Percentiles rank a stretch among this genome's conserved stretches.
These are phyloP conservation scores for Leucoraja ocellata DNA, from an alignment of 2,797 vertebrate species.

Conservation along the genomic window DNA sequence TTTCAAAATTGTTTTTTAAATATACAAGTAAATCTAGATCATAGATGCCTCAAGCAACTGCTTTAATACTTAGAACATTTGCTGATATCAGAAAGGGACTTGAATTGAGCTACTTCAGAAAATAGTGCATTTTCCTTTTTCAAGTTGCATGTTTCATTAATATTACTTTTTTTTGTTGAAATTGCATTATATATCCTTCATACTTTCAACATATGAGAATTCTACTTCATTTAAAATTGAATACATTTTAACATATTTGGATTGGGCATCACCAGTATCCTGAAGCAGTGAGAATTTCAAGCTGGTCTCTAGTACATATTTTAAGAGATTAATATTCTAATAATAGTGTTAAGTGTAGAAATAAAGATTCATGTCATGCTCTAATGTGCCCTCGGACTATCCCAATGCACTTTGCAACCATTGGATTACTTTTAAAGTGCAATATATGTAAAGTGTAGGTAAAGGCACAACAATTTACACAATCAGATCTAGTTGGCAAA, in stretches of 20 bases:
- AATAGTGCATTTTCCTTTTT: not conserved
- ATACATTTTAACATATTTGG: not conserved
- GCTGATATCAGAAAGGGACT: not conserved
- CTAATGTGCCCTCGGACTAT: not conserved
- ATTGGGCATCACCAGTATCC: not conserved
- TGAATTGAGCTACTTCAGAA: constrained; percentile 1
- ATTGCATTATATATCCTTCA: not conserved
- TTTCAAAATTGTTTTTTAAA: not conserved
- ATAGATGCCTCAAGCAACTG: not conserved
- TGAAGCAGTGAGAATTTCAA: not conserved
- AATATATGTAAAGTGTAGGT: not conserved
- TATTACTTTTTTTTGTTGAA: constrained; percentile 16
- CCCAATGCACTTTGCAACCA: not conserved
- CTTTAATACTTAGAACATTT: not conserved
- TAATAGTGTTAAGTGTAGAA: not conserved
- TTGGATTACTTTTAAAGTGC: not conserved
- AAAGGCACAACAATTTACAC: not conserved
- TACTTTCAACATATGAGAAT: not conserved
- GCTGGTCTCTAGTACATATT: not conserved
- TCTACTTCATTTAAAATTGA: constrained; percentile 22
- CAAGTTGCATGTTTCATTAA: constrained; percentile 14
- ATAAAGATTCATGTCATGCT: not conserved
- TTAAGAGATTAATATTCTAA: not conserved
- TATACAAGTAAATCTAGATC: not conserved
- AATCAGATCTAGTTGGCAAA: not conserved